Base-by-base conservation (phyloP, 2,797 vertebrate genomes). In the Cyclura pinguis region DNA sequence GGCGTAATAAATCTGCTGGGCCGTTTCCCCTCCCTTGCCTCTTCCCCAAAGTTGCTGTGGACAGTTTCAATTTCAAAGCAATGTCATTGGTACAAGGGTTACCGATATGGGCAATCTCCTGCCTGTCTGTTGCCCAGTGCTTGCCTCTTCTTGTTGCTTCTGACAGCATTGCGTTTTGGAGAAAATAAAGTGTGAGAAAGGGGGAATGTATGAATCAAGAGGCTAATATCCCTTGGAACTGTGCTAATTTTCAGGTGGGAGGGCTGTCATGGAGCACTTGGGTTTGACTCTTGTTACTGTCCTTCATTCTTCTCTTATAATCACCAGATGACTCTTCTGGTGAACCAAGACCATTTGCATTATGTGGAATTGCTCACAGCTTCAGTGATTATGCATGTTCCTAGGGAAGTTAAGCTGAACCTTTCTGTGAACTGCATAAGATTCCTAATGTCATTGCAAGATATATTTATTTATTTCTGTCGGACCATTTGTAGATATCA, bases 1-100 rank as follows among this genome's bases (percentile, higher is more conserved):
- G 73, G 32, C 84, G 80, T 64, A 47, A 91, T 91, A 91, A 91
- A 91, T 91, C 90, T 91, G 55, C 82, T 18, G 3, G 55, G 20
- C 59, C 13, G 47, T 14, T 87, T 84, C 72, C 59, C 85, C 42
- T 38, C 67, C 3, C 67, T 47, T 62, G 27, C 24, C 10, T 35
- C 59, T 76, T 57, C 73, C 90, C 81, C 52, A 69, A 87, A 62
- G 85, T 91, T 91, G 80, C 59, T 52, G 80, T 50, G 42, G 72
- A 35, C 57, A 74, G 77, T 90, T 84, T 57, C 50, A 47, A 32
- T 90, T 84, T 77, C 59, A 47, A 82, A 84, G 80, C 90, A 20
- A 32, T 80, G 69, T 35, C 67, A 80, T 80, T 87, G 59, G 80
- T 76, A 73, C 59, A 35, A 85, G 59, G n/a, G 82, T 89, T 84